phyloP scores from a whole-genome alignment of 2,888 invertebrate genomes.

The Drosophila stalkeri region DNA sequence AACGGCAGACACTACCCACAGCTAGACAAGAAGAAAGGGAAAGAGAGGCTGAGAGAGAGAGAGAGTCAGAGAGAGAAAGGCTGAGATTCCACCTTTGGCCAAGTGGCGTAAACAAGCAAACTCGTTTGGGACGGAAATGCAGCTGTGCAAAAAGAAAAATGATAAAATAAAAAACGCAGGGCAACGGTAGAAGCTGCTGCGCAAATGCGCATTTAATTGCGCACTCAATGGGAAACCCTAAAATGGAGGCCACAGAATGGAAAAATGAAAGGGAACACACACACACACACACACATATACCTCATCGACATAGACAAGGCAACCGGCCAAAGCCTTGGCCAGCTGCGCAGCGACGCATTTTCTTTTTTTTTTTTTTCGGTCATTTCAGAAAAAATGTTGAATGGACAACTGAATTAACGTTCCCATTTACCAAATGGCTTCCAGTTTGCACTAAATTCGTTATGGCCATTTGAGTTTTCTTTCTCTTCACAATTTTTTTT shows the following conservation, averaged over 20 bases:
- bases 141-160: conserved; percentile 38
- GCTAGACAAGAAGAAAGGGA: conserved; percentile 10
- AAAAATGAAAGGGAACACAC: conserved; percentile 1
- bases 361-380: conserved; percentile 7
- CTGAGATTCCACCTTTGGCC: conserved; percentile 34
- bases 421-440: conserved; percentile 26
- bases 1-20: conserved; percentile 38
- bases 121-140: conserved; percentile 77
- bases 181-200: conserved; percentile 37
- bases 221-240: conserved; percentile 61
- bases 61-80: not conserved
- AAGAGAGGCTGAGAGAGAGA: not conserved
- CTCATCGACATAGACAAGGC: not conserved
- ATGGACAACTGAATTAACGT: conserved; percentile 38
- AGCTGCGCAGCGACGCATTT: conserved; percentile 34
- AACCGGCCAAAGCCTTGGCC: conserved; percentile 17
- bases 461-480: conserved; percentile 22
- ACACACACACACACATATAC: not conserved
- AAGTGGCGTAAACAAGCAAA: conserved; percentile 62
- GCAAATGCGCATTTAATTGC: conserved; percentile 77
- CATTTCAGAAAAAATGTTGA: conserved; percentile 35
- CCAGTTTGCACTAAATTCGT: conserved; percentile 8
- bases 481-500: not conserved
- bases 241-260: conserved; percentile 21
- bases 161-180: conserved; percentile 11